phyloP scores from a whole-genome alignment of 2,113 vertebrate species.

The Pantherophis guttatus region DNA sequence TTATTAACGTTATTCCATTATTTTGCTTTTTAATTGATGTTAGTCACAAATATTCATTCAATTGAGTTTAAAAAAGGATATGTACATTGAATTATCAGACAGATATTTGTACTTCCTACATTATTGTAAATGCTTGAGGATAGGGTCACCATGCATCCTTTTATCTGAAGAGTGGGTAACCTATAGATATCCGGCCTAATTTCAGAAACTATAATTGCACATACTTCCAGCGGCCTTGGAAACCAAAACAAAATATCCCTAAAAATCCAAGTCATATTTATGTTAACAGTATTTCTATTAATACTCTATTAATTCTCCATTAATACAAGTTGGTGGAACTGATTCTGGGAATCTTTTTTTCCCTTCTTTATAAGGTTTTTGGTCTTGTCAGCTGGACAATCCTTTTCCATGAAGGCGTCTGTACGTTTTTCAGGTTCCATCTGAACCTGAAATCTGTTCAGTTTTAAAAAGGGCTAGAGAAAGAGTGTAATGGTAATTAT shows the following conservation, averaged over 20 bases:
- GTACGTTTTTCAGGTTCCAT: neutral
- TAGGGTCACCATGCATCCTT: neutral
- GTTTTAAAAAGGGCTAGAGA: neutral
- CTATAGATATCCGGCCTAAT: neutral
- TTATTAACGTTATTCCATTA: neutral
- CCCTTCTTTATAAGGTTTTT: neutral
- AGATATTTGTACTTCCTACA: neutral
- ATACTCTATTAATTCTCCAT: neutral
- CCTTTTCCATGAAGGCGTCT: neutral
- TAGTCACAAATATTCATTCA: neutral
- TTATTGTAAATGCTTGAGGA: neutral
- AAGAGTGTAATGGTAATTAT: slow-evolving; percentile 37
- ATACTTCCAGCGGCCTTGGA: neutral
- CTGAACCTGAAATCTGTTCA: too few relatives aligned
- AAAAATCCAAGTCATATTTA: neutral
- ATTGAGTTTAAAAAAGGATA: neutral
- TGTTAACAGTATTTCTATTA: neutral
- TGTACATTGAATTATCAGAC: neutral
- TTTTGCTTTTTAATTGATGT: neutral
- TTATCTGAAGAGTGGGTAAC: neutral
- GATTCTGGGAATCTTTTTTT: neutral
- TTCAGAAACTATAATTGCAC: neutral
- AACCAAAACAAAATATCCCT: neutral
- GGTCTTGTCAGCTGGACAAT: neutral
- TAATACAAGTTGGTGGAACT: neutral